phyloP scores from a whole-genome alignment of 2,797 vertebrate species.

The Catamblyrhynchus diadema region DNA sequence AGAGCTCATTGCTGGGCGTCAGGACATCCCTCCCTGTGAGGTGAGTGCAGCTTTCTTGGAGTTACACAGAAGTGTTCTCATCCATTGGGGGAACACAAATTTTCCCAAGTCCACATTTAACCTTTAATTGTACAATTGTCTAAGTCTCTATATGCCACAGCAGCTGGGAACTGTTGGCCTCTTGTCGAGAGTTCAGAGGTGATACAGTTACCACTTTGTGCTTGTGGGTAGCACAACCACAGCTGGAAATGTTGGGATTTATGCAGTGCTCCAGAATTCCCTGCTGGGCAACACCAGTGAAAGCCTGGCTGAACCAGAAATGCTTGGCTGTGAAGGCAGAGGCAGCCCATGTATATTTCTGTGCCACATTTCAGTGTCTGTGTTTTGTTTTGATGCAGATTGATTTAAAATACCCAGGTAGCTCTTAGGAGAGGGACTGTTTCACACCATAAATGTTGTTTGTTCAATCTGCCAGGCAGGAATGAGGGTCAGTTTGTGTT shows the following conservation, averaged over 20 bases:
- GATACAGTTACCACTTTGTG: accelerated
- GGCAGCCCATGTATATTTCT: accelerated
- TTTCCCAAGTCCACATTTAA: too few species aligned
- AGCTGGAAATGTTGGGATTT: neutral
- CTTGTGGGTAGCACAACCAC: accelerated
- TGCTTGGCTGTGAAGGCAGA: neutral
- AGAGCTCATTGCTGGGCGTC: slow-evolving; percentile 77
- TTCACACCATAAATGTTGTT: too few species aligned
- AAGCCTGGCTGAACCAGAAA: neutral
- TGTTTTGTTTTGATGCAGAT: neutral
- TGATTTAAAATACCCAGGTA: neutral
- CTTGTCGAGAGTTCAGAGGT: neutral
- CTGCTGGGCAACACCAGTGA: neutral
- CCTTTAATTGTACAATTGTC: neutral
- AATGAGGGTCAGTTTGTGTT: neutral
- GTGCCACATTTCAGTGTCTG: neutral
- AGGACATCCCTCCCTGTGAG: slow-evolving; percentile 83
- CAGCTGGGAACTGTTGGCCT: neutral
- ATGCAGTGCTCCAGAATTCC: neutral
- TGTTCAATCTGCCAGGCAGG: neutral
- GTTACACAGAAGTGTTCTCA: neutral
- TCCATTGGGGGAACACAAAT: accelerated
- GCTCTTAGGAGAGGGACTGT: neutral
- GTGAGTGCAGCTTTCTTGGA: slow-evolving; percentile 62
- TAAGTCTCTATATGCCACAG: neutral